phyloP scores from a whole-genome alignment of 2,888 invertebrate species.

The Coenonympha arcania region DNA sequence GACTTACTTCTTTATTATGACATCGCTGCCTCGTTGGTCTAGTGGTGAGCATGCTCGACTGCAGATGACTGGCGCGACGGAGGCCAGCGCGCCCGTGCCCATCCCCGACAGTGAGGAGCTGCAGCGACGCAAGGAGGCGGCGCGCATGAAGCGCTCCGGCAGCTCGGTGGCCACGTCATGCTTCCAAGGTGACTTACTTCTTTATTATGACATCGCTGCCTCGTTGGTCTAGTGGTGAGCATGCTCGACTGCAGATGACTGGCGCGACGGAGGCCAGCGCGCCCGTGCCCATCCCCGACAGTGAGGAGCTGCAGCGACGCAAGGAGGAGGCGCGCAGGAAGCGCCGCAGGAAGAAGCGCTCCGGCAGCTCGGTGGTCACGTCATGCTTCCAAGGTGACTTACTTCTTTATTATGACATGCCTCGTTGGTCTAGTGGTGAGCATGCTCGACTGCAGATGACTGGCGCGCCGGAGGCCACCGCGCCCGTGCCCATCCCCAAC shows the following conservation, averaged over 20 bases:
- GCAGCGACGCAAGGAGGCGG: not conserved
- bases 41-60: not conserved
- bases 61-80: not conserved
- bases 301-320: slow-evolving; percentile 80
- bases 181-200: slow-evolving; percentile 90
- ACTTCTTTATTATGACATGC: not conserved
- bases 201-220: not conserved
- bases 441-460: not conserved
- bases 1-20: slow-evolving; percentile 26
- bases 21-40: not conserved
- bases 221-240: not conserved
- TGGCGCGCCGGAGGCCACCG: not conserved
- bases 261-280: slow-evolving; percentile 67
- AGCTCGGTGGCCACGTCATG: slow-evolving; percentile 91
- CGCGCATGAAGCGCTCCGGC: slow-evolving; percentile 91
- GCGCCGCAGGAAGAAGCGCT: slow-evolving; percentile 91
- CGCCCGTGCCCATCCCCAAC: no score
- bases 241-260: slow-evolving; percentile 41
- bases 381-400: slow-evolving; percentile 91
- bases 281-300: slow-evolving; percentile 75
- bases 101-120: no score
- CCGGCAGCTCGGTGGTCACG: slow-evolving; percentile 89
- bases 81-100: no score
- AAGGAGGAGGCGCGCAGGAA: slow-evolving; percentile 92
- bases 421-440: not conserved